A percentile compares a stretch with the other conserved stretches of the same genome.
These are phyloP conservation scores for Andrena dorsata DNA, from an alignment of 2,888 invertebrate genomes.

Conservation along the genomic window DNA sequence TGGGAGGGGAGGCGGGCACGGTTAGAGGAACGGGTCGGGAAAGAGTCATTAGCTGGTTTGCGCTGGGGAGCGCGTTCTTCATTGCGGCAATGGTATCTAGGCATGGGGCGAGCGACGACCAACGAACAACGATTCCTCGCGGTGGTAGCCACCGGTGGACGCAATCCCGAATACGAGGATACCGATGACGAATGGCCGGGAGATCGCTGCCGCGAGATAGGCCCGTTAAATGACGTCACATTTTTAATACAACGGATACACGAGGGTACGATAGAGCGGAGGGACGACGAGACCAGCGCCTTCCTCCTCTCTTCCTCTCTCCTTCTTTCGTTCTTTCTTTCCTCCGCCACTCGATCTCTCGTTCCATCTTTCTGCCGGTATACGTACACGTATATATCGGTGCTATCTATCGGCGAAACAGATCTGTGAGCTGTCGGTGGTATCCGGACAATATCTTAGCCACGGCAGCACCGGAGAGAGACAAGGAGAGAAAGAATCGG, in stretches of 20 bases:
- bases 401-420: slow-evolving; percentile 76
- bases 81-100: slow-evolving; percentile 33
- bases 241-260: slow-evolving; percentile 75
- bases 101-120: slow-evolving; percentile 36
- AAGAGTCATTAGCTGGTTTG: slow-evolving; percentile 57
- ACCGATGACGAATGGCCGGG: slow-evolving; percentile 72
- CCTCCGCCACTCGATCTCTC: slow-evolving; percentile 57
- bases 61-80: slow-evolving; percentile 44
- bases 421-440: slow-evolving; percentile 78
- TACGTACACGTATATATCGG: slow-evolving; percentile 70
- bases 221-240: slow-evolving; percentile 76
- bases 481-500: slow-evolving; percentile 35
- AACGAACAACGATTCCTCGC: slow-evolving; percentile 49
- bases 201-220: slow-evolving; percentile 72
- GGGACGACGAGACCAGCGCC: slow-evolving; percentile 48
- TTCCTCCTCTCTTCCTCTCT: slow-evolving; percentile 44
- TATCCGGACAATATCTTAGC: slow-evolving; percentile 79
- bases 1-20: background rate
- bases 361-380: slow-evolving; percentile 59
- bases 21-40: slow-evolving; percentile 10
- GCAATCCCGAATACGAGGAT: slow-evolving; percentile 72
- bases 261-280: slow-evolving; percentile 60
- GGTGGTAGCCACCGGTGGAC: slow-evolving; percentile 58
- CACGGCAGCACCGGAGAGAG: slow-evolving; percentile 38
- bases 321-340: slow-evolving; percentile 37